Percentiles rank a stretch among this genome's conserved stretches.
These are phyloP conservation scores for Vesta saturnalis DNA, from an alignment of 2,888 invertebrate species.

Conservation along the genomic window DNA sequence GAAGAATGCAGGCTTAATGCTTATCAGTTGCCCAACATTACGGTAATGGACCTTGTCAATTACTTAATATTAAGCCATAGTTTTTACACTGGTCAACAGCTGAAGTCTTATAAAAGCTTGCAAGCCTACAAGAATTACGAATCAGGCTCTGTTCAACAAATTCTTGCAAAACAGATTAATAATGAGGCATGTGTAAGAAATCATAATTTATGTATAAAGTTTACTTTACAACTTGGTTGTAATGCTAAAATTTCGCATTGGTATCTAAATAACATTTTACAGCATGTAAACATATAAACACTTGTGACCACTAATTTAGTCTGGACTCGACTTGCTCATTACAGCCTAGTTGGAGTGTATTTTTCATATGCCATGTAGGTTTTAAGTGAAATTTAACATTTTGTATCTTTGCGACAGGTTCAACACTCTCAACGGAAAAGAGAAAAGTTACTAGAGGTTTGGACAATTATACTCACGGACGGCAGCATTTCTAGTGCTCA, in stretches of 20 bases:
- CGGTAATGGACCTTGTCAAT: not conserved
- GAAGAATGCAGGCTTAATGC: slow-evolving; percentile 3
- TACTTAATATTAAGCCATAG: slow-evolving; percentile 1
- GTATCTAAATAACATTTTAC: slow-evolving; percentile 3
- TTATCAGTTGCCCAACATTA: slow-evolving; percentile 2
- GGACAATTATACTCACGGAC: not conserved
- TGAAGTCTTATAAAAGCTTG: slow-evolving; percentile 5
- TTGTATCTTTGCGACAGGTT: too few species aligned
- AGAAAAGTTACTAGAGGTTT: too few species aligned
- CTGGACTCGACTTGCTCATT: not conserved
- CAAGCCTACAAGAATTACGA: not conserved
- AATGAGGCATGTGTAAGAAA: not conserved
- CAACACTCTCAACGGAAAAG: too few species aligned
- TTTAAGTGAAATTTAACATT: too few species aligned
- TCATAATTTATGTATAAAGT: not conserved
- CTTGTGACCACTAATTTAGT: not conserved
- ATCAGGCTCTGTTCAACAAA: not conserved
- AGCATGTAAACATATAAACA: not conserved
- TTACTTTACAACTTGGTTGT: slow-evolving; percentile 2
- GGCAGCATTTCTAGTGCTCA: slow-evolving; percentile 17
- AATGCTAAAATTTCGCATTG: not conserved
- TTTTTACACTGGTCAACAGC: slow-evolving; percentile 7
- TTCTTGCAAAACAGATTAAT: slow-evolving; percentile 1
- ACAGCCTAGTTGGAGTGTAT: too few species aligned
- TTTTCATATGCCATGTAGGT: not conserved